These are phyloP conservation scores for Drosophila nigricruria DNA, from an alignment of 2,888 invertebrate species.

Conservation along the genomic window DNA sequence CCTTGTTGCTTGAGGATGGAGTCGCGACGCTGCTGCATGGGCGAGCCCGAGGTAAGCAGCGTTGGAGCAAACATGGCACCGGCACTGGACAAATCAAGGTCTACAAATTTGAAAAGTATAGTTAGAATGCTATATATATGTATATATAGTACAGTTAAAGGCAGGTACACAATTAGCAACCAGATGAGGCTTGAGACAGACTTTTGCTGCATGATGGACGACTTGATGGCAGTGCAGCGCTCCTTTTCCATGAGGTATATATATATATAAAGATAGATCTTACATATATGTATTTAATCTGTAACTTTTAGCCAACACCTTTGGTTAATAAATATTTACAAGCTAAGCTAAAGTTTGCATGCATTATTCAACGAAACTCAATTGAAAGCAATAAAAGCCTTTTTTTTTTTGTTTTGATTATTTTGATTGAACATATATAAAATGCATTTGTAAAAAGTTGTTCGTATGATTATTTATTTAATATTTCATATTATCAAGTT, in stretches of 20 bases:
- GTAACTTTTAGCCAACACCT: slow-evolving; percentile 25
- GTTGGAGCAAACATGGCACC: slow-evolving; percentile 56
- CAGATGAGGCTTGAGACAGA: slow-evolving; percentile 1
- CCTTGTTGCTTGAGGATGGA: slow-evolving; percentile 85
- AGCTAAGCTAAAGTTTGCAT: slow-evolving; percentile 45
- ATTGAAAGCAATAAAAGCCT: slow-evolving; percentile 19
- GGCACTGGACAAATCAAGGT: slow-evolving; percentile 59
- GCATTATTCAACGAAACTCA: slow-evolving; percentile 25
- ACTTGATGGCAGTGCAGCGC: slow-evolving; percentile 13
- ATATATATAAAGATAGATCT: slow-evolving; percentile 5
- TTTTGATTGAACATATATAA: slow-evolving; percentile 28
- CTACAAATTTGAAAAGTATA: slow-evolving; percentile 51
- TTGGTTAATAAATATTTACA: slow-evolving; percentile 42
- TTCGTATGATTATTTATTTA: slow-evolving; percentile 68
- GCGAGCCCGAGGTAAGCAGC: slow-evolving; percentile 69
- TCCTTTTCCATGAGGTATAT: not conserved
- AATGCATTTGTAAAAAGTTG: slow-evolving; percentile 62
- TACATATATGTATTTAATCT: slow-evolving; percentile 12
- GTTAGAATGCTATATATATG: slow-evolving; percentile 6
- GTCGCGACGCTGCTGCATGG: slow-evolving; percentile 81
- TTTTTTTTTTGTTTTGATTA: not conserved
- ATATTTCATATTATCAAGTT: slow-evolving; percentile 37
- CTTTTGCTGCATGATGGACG: not conserved
- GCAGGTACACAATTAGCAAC: slow-evolving; percentile 25
- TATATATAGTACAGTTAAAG: not conserved